Conservation (phyloP, 2,113 vertebrate genomes). For the Helogale parvula region DNA sequence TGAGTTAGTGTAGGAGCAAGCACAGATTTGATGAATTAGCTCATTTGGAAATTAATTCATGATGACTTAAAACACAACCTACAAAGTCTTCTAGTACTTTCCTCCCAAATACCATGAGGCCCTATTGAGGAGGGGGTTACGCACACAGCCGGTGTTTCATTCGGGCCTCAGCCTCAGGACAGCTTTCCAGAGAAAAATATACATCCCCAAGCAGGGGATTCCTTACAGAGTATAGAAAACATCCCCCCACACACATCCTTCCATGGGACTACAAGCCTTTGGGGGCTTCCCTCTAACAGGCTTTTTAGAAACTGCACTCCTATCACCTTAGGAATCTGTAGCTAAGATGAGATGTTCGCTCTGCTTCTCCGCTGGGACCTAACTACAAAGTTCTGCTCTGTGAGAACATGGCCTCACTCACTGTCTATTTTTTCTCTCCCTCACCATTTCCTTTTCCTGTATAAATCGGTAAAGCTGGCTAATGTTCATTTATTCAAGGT, state of each 20-base stretch:
- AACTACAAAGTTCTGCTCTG: background rate
- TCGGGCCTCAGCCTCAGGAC: background rate
- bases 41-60: background rate
- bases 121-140: background rate
- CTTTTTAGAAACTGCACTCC: background rate
- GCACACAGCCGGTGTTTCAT: background rate
- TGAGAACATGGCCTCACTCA: background rate
- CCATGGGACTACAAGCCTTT: background rate
- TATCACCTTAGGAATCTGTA: background rate
- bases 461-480: background rate
- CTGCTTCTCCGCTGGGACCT: background rate
- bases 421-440: background rate
- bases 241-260: background rate
- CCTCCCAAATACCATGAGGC: background rate
- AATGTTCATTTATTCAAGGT: background rate
- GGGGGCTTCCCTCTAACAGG: background rate
- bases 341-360: background rate
- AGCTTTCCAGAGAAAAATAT: background rate
- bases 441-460: background rate
- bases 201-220: background rate
- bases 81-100: background rate
- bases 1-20: background rate
- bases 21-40: background rate
- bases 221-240: background rate
- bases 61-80: background rate